Evolutionary conservation across 2,888 invertebrate genomes (phyloP).

Genomic region (Acrobasis consociella): DNA sequence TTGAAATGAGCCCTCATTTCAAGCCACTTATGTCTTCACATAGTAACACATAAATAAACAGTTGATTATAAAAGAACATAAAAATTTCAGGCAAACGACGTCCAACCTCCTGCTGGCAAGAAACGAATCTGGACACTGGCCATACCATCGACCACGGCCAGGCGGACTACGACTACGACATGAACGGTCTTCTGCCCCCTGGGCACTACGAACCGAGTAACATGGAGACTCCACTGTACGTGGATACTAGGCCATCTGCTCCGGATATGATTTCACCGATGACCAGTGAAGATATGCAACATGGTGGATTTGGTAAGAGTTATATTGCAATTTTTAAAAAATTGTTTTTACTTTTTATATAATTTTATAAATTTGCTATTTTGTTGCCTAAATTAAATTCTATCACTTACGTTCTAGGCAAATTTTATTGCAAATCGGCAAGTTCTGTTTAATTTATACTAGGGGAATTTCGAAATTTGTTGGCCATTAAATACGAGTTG

Average conservation of each 20-base stretch:
- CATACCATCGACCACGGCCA: conserved; percentile 88
- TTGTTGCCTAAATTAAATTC: no score
- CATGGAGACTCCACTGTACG: conserved; percentile 85
- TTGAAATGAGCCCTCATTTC: no score
- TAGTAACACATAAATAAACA: conserved; percentile 27
- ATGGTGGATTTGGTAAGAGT: conserved; percentile 63
- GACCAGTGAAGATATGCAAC: conserved; percentile 71
- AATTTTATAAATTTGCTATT: no score
- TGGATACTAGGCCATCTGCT: conserved; percentile 83
- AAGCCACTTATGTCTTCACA: no score
- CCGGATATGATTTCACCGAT: conserved; percentile 63
- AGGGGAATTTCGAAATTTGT: no score
- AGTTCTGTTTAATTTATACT: no score
- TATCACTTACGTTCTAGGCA: no score
- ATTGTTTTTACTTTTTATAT: no score
- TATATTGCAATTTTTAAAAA: background rate
- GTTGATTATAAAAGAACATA: conserved; percentile 40
- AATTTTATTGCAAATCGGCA: no score
- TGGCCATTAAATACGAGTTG: conserved; percentile 2
- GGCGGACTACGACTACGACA: conserved; percentile 64
- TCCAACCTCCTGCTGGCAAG: conserved; percentile 90
- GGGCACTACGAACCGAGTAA: conserved; percentile 61
- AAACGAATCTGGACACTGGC: conserved; percentile 94
- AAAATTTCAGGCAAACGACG: conserved; percentile 65
- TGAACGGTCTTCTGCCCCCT: conserved; percentile 52